Evolutionary conservation across 92 coral and sea anemone species (phyloP), one percentile per base, ranked within the genome.

Genomic region (Scolanthus callimorphus): DNA sequence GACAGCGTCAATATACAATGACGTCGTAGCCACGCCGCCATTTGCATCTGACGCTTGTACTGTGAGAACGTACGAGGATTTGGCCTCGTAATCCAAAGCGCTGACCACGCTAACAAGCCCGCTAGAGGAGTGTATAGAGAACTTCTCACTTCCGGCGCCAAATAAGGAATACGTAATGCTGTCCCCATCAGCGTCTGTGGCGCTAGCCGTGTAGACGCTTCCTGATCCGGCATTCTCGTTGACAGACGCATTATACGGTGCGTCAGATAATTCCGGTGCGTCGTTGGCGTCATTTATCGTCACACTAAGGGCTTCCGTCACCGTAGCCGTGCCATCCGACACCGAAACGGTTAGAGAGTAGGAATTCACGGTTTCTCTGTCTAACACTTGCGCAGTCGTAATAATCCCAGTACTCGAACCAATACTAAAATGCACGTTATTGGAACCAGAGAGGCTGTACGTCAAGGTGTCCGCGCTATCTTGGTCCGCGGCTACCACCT

Each of bases 161-260:
- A 61, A 62, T 63, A 72, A 30, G 47, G 44, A 49, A 17, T 59
- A 72, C 48, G 71, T 25, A 38, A 80, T 44, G 45, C 37, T 47
- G 19, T 80, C 86, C 3, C 81, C 34, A 49, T 80, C 86, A 1
- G 73, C 77, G 57, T 80, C 86, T 4, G 58, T 39, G 20, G 86
- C 86, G 22, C 65, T 73, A 4, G 67, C 82, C 3, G 79, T 62
- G 6, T 61, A 43, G 27, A 72, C 48, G 47, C 57, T 72, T 25
- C 71, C 79, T n/a, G 51, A 59, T 13, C 62, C 51, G 39, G 66
- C 26, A 41, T 72, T 72, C 24, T 72, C 79, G 38, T 54, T 54
- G 11, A 72, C 62, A 29, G 69, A 61, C 3, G 49, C 79, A 51
- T 62, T 72, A 27, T 52, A 72, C 11, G 79, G 79, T 25, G 71